Evolutionary conservation across 2,888 invertebrate species (phyloP), one percentile per base, ranked within the genome.

Genomic region (Meganola albula): DNA sequence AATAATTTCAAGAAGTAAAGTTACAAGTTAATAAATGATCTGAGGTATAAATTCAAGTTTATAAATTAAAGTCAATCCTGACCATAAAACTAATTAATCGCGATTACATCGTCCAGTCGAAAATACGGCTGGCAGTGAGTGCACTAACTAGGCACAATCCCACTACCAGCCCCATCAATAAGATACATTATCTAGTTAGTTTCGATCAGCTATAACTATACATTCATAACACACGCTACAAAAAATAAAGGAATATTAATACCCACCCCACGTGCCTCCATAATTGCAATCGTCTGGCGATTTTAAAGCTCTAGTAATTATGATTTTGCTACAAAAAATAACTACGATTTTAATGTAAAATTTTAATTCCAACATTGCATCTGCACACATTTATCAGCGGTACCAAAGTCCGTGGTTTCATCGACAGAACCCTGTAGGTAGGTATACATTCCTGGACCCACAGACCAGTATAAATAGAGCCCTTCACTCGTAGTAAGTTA

Each of bases 391-490:
- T 40, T 41, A 39, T 39, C 49, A 57, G 61, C 53, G 62, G 65
- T 72, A 74, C 70, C 71, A 72, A 70, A 74, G 70, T 58, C 44
- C 60, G 69, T 55, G 74, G 74, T 71, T 71, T 63, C 61, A 66
- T 59, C 56, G 59, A 57, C 53, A 43, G 48, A 42, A 46, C 50
- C 33, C 49, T 45, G 48, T 42, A 48, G 8, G 20, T 16, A 38
- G 44, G 36, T 33, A 29, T 50, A 47, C 40, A 31, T 45, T 45
- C 44, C 45, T 47, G 34, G 34, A 21, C 23, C 36, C 25, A 20
- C 24, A 26, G 31, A 40, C 57, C 53, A 50, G 9, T 11, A 4
- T 13, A 26, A 32, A 12, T 10, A 24, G 47, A 49, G 21, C 57
- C 31, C 22, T 14, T n/a, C 18, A 9, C 31, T 26, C 27, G 11